Conservation (phyloP, 2,888 invertebrate species). For the Eupithecia centaureata region DNA sequence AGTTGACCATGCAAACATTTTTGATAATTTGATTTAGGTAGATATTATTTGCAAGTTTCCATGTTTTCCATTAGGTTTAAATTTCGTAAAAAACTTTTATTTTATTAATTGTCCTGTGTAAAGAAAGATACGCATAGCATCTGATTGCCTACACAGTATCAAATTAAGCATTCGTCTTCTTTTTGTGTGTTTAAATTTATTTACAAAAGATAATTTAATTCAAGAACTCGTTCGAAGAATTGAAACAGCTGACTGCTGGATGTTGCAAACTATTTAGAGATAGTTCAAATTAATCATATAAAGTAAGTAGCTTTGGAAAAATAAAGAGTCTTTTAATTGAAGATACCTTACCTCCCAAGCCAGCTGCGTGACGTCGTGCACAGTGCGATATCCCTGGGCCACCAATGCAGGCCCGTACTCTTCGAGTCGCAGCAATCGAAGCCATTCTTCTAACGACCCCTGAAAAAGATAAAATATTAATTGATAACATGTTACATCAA, state of each 20-base stretch:
- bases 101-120: background rate
- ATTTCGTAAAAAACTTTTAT: too few relatives aligned
- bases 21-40: background rate
- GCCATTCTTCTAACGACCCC: slow-evolving; percentile 98
- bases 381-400: slow-evolving; percentile 96
- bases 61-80: background rate
- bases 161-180: too few relatives aligned
- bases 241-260: too few relatives aligned
- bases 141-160: background rate
- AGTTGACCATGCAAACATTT: background rate
- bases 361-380: slow-evolving; percentile 96
- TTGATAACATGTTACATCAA: background rate
- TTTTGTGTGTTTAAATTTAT: too few relatives aligned
- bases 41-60: background rate
- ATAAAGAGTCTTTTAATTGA: too few relatives aligned
- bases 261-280: too few relatives aligned
- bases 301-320: too few relatives aligned
- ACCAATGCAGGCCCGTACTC: slow-evolving; percentile 96
- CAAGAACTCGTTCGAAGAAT: too few relatives aligned
- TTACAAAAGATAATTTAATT: too few relatives aligned
- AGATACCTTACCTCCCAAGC: slow-evolving; percentile 92
- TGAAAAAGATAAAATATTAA: slow-evolving; percentile 57
- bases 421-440: slow-evolving; percentile 94
- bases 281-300: too few relatives aligned
- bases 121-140: too few relatives aligned